Evolutionary conservation across 2,113 vertebrate species (phyloP).

Genomic region (Oxyura jamaicensis): DNA sequence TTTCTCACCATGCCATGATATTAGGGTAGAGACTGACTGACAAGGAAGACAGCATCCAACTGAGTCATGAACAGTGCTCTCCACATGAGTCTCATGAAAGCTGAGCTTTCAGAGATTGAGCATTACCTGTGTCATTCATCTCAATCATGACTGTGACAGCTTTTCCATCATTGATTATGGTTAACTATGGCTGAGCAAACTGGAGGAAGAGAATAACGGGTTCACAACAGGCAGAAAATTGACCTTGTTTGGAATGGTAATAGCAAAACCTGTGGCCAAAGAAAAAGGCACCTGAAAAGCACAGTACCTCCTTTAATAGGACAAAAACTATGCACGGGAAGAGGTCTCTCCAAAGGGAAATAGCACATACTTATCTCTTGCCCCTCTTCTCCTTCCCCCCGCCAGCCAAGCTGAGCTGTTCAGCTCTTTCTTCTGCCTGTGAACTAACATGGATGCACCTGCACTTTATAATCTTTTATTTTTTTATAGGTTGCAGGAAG

Average conservation of each 20-base stretch:
- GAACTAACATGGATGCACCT: background rate
- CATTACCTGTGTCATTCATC: background rate
- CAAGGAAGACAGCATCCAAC: background rate
- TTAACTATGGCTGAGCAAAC: background rate
- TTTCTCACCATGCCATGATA: background rate
- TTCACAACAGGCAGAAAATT: background rate
- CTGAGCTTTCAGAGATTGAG: background rate
- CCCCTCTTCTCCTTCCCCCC: background rate
- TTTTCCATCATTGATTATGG: slow-evolving; percentile 25
- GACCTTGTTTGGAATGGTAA: background rate
- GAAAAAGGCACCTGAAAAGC: background rate
- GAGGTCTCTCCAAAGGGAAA: background rate
- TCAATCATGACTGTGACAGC: slow-evolving; percentile 25
- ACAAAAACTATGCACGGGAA: background rate
- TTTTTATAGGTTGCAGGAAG: background rate
- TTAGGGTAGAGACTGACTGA: background rate
- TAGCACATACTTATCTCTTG: background rate
- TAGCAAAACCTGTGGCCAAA: background rate
- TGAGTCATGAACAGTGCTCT: background rate
- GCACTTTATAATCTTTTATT: background rate
- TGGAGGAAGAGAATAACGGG: background rate
- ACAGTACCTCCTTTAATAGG: background rate
- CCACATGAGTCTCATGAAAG: background rate
- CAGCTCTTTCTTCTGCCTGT: background rate
- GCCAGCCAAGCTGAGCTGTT: background rate